Conservation (phyloP, 2,113 vertebrate genomes). For the Marmota flaviventris region DNA sequence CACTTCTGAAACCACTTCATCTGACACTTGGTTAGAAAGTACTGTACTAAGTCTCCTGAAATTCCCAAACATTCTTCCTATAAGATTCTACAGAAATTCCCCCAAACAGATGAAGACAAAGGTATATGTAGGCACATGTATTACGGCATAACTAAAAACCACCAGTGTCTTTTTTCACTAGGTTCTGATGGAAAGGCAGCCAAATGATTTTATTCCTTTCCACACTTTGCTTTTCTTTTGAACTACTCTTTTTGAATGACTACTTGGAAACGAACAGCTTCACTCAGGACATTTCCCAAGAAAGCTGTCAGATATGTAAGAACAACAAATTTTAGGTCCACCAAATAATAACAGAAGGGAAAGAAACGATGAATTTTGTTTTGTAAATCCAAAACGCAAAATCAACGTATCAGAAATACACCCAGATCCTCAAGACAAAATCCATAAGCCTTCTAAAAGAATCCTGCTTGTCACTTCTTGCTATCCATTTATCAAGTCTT, state of each 20-base stretch:
- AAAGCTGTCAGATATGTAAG: neutral
- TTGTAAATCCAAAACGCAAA: conserved; percentile 22
- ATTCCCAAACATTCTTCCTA: conserved; percentile 14
- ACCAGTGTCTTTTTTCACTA: neutral
- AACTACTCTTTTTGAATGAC: conserved; percentile 51
- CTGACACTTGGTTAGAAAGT: neutral
- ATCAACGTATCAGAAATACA: conserved; percentile 2
- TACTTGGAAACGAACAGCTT: conserved; percentile 2
- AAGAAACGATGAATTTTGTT: neutral
- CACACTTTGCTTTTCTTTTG: conserved; percentile 8
- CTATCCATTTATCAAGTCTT: conserved; percentile 6
- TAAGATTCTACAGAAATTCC: conserved; percentile 30
- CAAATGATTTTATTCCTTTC: neutral
- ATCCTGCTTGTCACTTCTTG: conserved; percentile 39
- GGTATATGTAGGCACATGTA: neutral
- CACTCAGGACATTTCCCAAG: neutral
- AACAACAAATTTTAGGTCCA: neutral
- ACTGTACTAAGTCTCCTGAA: neutral
- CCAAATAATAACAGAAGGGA: neutral
- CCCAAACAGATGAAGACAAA: neutral
- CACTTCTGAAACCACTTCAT: conserved; percentile 37
- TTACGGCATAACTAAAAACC: neutral
- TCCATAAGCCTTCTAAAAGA: neutral
- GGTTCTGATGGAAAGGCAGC: neutral
- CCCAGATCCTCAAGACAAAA: neutral